phyloP scores from a whole-genome alignment of 2,888 invertebrate species.

The Ferrisia virgata region DNA sequence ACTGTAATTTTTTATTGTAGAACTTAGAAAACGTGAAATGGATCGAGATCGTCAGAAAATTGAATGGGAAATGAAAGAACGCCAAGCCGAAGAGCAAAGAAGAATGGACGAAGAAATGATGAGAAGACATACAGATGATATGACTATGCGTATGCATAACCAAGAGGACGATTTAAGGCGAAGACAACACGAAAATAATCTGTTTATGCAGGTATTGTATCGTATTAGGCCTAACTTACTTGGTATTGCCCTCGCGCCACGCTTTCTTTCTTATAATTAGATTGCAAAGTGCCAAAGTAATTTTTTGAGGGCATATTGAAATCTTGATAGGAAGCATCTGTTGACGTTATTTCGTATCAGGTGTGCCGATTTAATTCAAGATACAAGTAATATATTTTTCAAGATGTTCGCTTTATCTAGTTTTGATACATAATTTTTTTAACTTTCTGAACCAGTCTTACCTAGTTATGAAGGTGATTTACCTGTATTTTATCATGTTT shows the following conservation, averaged over 20 bases:
- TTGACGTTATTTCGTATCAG: background rate
- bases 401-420: too few species aligned
- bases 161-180: constrained; percentile 83
- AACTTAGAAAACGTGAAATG: constrained; percentile 78
- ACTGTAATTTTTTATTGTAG: constrained; percentile 52
- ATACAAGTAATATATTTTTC: background rate
- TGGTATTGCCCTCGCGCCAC: constrained; percentile 14
- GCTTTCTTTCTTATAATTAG: background rate
- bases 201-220: constrained; percentile 72
- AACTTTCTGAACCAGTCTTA: too few species aligned
- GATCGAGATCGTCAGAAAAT: constrained; percentile 82
- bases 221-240: background rate
- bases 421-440: too few species aligned
- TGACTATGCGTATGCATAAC: constrained; percentile 69
- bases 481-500: background rate
- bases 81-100: constrained; percentile 76
- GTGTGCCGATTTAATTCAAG: constrained; percentile 24
- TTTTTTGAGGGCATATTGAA: constrained; percentile 18
- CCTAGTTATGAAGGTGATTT: background rate
- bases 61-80: constrained; percentile 77
- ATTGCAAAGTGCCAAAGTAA: constrained; percentile 25
- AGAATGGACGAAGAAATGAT: constrained; percentile 66
- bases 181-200: constrained; percentile 80
- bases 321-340: constrained; percentile 35
- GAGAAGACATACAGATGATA: constrained; percentile 72